phyloP scores from a whole-genome alignment of 2,113 vertebrate species.

The Reinhardtius hippoglossoides region DNA sequence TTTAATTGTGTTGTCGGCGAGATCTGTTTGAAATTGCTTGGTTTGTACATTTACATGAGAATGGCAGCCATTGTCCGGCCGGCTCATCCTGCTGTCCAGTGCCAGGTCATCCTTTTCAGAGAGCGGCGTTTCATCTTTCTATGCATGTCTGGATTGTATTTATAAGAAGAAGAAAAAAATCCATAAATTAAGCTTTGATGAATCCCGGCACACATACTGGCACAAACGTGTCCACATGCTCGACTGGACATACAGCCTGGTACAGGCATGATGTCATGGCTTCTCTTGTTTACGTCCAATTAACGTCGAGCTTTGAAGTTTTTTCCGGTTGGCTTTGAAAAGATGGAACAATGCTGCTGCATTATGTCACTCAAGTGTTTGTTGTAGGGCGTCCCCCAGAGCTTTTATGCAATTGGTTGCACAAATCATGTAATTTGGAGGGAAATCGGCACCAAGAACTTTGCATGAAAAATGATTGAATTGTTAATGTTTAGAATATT shows the following conservation, averaged over 20 bases:
- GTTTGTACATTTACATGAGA: constrained; percentile 79
- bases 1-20: constrained; percentile 76
- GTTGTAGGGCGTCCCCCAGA: constrained; percentile 6
- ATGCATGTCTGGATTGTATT: constrained; percentile 67
- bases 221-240: constrained; percentile 55
- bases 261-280: constrained; percentile 54
- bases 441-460: neutral
- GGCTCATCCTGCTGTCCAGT: constrained; percentile 54
- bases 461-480: too few relatives aligned
- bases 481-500: too few relatives aligned
- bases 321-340: constrained; percentile 38
- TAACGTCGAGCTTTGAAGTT: constrained; percentile 53
- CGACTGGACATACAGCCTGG: constrained; percentile 41
- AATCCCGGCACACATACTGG: constrained; percentile 26
- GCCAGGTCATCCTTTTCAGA: constrained; percentile 65
- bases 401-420: constrained; percentile 31
- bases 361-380: constrained; percentile 37
- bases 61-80: constrained; percentile 67
- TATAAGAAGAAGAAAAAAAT: constrained; percentile 40
- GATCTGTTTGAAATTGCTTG: constrained; percentile 72
- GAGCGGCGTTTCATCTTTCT: constrained; percentile 72
- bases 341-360: constrained; percentile 7
- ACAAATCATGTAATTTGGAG: neutral
- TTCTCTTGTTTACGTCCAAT: constrained; percentile 60
- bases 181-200: constrained; percentile 72